Evolutionary conservation across 1,140 invertebrate species (phyloP), one percentile per base, ranked within the genome.

Genomic region (Aphidius ervi): DNA sequence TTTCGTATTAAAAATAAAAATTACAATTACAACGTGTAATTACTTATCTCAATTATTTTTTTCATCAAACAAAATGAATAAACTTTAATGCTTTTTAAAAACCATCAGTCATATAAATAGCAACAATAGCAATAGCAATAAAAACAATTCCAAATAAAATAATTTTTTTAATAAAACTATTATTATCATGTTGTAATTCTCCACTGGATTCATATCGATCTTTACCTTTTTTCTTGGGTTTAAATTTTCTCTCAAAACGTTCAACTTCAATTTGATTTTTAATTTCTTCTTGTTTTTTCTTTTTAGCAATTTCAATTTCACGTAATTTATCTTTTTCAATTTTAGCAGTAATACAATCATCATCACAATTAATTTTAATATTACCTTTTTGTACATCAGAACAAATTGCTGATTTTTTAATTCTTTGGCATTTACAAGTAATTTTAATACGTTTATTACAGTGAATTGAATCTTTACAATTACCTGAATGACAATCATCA

Each of bases 401-500:
- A 70, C 94, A 97, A 0, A 84, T 75, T 57, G 89, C 82, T 58
- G 94, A 91, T 70, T 86, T 88, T 70, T 89, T 93, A 5, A 90
- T 81, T 61, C 91, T 84, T 60, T 88, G 86, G 69, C 94, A 97
- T 49, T 81, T 77, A 68, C 94, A 97, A 48, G 83, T 82, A 0
- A 94, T 70, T 71, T 89, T 89, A 0, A 94, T 85, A 72, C 90
- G 93, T 64, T 92, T 92, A 45, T 84, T 85, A 72, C 94, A 97
- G 0, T 78, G 65, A 59, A 88, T 84, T 40, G 84, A 77, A 55
- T 82, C 81, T 0, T 85, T 82, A 76, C 94, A 96, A 0, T 72
- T 61, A 10, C 90, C 92, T 31, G 85, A 75, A 76, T 97, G 93
- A 70, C 93, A 96, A 41, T 83, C 79, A 23, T 83, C 78, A 9